Conservation (phyloP, 2,113 vertebrate genomes). For the Hemibagrus wyckioides region DNA sequence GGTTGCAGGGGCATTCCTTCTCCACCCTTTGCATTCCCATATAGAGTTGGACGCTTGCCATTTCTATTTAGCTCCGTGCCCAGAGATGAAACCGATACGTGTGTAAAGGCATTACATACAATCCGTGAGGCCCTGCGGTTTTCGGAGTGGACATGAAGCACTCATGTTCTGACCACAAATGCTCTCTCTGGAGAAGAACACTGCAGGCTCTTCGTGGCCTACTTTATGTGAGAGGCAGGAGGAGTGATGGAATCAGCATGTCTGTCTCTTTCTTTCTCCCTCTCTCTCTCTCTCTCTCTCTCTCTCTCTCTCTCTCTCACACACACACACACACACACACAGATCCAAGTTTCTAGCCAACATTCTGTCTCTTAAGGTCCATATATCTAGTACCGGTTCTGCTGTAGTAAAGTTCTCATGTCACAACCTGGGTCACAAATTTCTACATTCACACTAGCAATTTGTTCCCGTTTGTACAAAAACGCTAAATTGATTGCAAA, state of each 20-base stretch:
- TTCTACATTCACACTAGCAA: not conserved
- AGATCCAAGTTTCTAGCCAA: not conserved
- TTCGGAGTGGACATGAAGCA: conserved; percentile 39
- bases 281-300: too few relatives aligned
- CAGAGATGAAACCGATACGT: conserved; percentile 48
- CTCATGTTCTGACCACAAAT: conserved; percentile 42
- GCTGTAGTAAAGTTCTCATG: not conserved
- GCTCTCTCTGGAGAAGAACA: conserved; percentile 28
- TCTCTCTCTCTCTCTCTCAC: too few relatives aligned
- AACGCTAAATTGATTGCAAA: not conserved
- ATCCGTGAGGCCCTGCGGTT: conserved; percentile 49
- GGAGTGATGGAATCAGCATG: conserved; percentile 30
- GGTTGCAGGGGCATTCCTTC: conserved; percentile 46
- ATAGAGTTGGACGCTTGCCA: conserved; percentile 37
- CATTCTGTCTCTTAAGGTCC: conserved; percentile 25
- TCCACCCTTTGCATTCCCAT: conserved; percentile 38
- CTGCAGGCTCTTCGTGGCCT: conserved; percentile 25
- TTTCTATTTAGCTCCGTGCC: conserved; percentile 42
- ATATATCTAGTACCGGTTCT: not conserved
- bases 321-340: conserved; percentile 11
- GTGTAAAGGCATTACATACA: conserved; percentile 38
- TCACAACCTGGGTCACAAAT: not conserved
- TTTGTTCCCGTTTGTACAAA: not conserved
- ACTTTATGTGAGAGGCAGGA: conserved; percentile 37
- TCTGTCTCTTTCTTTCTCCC: not conserved